Conservation (phyloP, 2,888 invertebrate species). For the Heterodera filipjevi region DNA sequence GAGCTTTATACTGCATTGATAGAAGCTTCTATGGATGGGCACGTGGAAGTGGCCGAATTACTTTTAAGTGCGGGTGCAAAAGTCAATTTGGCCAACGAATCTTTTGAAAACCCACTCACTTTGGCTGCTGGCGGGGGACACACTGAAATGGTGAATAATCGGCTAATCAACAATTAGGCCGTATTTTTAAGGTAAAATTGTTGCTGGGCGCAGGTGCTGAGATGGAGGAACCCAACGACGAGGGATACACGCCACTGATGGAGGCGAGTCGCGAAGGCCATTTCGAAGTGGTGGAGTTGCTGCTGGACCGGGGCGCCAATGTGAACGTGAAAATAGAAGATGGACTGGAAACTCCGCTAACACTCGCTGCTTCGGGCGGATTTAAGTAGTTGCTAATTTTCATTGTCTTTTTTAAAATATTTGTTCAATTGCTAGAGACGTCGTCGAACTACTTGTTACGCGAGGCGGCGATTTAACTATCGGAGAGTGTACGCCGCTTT, state of each 20-base stretch:
- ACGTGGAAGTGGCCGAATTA: constrained; percentile 83
- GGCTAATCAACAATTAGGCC: neutral
- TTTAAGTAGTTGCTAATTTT: constrained; percentile 66
- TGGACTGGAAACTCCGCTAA: constrained; percentile 93
- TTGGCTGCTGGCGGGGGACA: constrained; percentile 98
- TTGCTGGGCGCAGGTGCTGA: constrained; percentile 93
- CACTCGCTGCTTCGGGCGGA: constrained; percentile 90
- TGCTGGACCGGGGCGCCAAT: constrained; percentile 78
- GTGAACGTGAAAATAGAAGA: constrained; percentile 98
- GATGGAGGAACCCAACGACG: constrained; percentile 88
- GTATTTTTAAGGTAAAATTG: constrained; percentile 36
- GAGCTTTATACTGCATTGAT: constrained; percentile 99
- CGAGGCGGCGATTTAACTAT: constrained; percentile 91
- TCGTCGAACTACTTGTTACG: constrained; percentile 90
- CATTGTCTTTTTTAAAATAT: neutral
- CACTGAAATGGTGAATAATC: constrained; percentile 80
- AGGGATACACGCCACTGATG: constrained; percentile 98
- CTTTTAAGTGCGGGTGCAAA: constrained; percentile 95
- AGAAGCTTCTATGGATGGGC: constrained; percentile 99
- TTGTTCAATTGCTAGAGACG: constrained; percentile 71
- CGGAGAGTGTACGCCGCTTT: constrained; percentile 92
- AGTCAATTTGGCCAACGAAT: constrained; percentile 98
- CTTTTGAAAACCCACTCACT: constrained; percentile 97
- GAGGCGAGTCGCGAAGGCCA: constrained; percentile 98
- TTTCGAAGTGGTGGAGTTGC: constrained; percentile 87